A percentile compares a stretch with the other conserved stretches of the same genome.
These are phyloP conservation scores for Drosophila vallismaia DNA, from an alignment of 2,888 invertebrate genomes.

Conservation along the genomic window DNA sequence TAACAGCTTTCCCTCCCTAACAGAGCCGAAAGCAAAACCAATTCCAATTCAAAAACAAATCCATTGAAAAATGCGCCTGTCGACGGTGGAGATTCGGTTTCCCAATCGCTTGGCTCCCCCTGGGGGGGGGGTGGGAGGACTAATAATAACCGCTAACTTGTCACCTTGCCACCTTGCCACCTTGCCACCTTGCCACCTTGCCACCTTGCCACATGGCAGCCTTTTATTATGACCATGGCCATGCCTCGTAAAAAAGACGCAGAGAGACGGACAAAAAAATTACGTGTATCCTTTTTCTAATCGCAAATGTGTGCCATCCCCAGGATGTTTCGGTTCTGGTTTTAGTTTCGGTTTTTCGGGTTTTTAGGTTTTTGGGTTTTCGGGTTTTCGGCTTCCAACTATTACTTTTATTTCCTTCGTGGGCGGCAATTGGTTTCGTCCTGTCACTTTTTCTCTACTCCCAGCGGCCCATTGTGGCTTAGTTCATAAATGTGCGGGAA, in stretches of 20 bases:
- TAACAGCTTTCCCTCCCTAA: not conserved
- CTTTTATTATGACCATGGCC: slow-evolving; percentile 44
- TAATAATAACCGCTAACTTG: slow-evolving; percentile 76
- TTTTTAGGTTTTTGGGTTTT: not conserved
- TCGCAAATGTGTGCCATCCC: slow-evolving; percentile 55
- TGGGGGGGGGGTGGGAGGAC: not conserved
- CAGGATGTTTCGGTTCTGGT: not conserved
- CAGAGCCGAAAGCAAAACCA: slow-evolving; percentile 36
- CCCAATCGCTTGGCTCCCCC: not conserved
- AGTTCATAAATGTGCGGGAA: slow-evolving; percentile 65
- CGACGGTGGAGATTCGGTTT: slow-evolving; percentile 11
- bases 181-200: slow-evolving; percentile 51
- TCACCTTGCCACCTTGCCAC: slow-evolving; percentile 62
- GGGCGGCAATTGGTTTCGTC: slow-evolving; percentile 34
- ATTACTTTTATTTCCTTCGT: slow-evolving; percentile 71
- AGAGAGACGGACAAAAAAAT: slow-evolving; percentile 37
- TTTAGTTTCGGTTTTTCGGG: not conserved
- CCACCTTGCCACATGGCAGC: not conserved
- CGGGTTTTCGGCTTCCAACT: slow-evolving; percentile 53
- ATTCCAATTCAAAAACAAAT: slow-evolving; percentile 60
- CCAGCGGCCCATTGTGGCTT: slow-evolving; percentile 49
- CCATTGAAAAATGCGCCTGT: slow-evolving; percentile 62
- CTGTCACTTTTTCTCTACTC: slow-evolving; percentile 60
- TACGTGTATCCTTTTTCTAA: slow-evolving; percentile 78
- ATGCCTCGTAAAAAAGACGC: slow-evolving; percentile 60